Conservation (phyloP, 1,140 invertebrate species). For the Aphis craccivora region DNA sequence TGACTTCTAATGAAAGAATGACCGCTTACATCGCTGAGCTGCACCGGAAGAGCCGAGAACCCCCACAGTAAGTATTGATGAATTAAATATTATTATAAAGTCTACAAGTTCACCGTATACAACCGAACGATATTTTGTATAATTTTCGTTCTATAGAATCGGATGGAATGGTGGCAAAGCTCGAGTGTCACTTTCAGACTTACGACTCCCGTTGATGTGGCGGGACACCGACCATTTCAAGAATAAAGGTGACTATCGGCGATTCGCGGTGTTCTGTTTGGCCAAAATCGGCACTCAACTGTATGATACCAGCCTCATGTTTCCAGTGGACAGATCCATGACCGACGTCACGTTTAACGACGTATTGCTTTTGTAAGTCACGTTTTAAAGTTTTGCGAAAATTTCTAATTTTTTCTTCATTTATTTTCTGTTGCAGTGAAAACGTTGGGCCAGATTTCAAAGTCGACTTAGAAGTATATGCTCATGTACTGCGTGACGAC, state of each 20-base stretch:
- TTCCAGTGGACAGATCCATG: slow-evolving; percentile 73
- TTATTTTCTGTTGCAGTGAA: slow-evolving; percentile 68
- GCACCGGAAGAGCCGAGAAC: slow-evolving; percentile 66
- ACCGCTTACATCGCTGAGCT: slow-evolving; percentile 74
- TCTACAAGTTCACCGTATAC: neutral
- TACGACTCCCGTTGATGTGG: slow-evolving; percentile 78
- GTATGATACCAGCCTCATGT: slow-evolving; percentile 74
- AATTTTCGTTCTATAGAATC: slow-evolving; percentile 43
- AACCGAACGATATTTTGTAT: neutral
- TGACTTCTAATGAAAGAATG: slow-evolving; percentile 76
- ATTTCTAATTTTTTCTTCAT: neutral
- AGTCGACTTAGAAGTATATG: slow-evolving; percentile 74
- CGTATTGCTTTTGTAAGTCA: slow-evolving; percentile 74
- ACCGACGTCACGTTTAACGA: slow-evolving; percentile 78
- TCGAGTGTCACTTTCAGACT: slow-evolving; percentile 69
- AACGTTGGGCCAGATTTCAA: slow-evolving; percentile 73
- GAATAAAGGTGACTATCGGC: slow-evolving; percentile 75
- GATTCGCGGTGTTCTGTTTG: slow-evolving; percentile 77
- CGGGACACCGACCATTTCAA: slow-evolving; percentile 78
- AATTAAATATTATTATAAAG: neutral
- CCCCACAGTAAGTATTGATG: slow-evolving; percentile 13
- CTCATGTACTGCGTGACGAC: slow-evolving; percentile 74
- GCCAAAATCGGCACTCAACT: slow-evolving; percentile 75
- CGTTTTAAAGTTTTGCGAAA: neutral
- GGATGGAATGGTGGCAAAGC: slow-evolving; percentile 63